Evolutionary conservation across 2,888 invertebrate species (phyloP).

Genomic region (Drosophila falleni): DNA sequence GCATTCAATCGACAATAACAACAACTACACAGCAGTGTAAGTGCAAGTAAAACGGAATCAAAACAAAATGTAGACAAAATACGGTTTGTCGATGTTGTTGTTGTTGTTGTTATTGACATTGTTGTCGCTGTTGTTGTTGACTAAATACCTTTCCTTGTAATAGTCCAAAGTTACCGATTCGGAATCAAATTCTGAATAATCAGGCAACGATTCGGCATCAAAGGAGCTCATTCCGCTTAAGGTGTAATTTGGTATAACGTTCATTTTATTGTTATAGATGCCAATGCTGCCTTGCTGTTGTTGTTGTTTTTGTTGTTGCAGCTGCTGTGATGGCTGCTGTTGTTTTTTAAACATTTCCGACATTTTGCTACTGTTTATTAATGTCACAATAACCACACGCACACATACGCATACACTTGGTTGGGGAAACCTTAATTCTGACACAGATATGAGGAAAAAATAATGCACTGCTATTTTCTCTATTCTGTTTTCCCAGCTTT

Average conservation of each 20-base stretch:
- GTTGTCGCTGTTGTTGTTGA: slow-evolving; percentile 24
- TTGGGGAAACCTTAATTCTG: slow-evolving; percentile 54
- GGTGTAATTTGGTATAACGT: slow-evolving; percentile 79
- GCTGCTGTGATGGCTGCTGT: slow-evolving; percentile 59
- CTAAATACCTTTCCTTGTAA: slow-evolving; percentile 86
- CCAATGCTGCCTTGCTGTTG: slow-evolving; percentile 56
- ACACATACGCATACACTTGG: slow-evolving; percentile 32
- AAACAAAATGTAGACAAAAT: slow-evolving; percentile 66
- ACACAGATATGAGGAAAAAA: slow-evolving; percentile 47
- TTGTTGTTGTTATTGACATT: slow-evolving; percentile 12
- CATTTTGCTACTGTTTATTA: slow-evolving; percentile 51
- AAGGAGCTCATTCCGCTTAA: slow-evolving; percentile 86
- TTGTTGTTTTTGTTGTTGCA: slow-evolving; percentile 32
- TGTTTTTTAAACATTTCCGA: slow-evolving; percentile 52
- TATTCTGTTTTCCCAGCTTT: slow-evolving; percentile 71
- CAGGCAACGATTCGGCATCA: slow-evolving; percentile 86
- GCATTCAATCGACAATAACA: slow-evolving; percentile 59
- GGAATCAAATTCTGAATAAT: slow-evolving; percentile 87
- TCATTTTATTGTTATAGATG: slow-evolving; percentile 69
- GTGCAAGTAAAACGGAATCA: slow-evolving; percentile 59
- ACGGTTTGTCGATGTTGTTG: slow-evolving; percentile 18
- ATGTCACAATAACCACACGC: slow-evolving; percentile 35
- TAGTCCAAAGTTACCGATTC: slow-evolving; percentile 86
- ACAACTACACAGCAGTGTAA: slow-evolving; percentile 42
- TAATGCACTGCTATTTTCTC: slow-evolving; percentile 67